Percentiles rank a stretch among this genome's conserved stretches.
Conservation (phyloP, 2,113 vertebrate genomes). For the Desmodus rotundus region DNA sequence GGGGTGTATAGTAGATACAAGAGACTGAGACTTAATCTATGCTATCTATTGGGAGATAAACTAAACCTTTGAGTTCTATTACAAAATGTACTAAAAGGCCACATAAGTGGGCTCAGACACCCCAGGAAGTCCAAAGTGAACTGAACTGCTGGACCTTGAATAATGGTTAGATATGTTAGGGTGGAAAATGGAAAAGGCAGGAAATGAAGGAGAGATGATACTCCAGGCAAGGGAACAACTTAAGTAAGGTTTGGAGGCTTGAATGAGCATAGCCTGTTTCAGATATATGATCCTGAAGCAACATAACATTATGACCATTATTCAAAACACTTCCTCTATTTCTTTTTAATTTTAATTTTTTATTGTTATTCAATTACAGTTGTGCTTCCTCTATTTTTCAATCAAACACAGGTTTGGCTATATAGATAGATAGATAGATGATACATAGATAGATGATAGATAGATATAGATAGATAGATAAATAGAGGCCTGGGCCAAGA, state of each 20-base stretch:
- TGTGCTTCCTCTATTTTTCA: background rate
- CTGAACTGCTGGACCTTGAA: background rate
- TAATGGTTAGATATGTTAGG: background rate
- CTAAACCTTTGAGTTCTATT: background rate
- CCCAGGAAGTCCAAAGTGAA: background rate
- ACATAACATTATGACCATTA: background rate
- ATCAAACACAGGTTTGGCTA: constrained; percentile 9
- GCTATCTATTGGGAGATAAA: constrained; percentile 2
- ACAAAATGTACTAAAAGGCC: background rate
- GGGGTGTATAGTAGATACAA: background rate
- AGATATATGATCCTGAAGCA: background rate
- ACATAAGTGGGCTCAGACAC: background rate
- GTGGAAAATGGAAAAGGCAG: background rate
- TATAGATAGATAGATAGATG: background rate
- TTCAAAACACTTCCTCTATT: background rate
- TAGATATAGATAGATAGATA: background rate
- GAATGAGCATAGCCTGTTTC: background rate
- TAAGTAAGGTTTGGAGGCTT: background rate
- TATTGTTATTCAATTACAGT: no score
- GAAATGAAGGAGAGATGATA: background rate
- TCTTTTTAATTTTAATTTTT: no score
- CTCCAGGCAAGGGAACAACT: background rate
- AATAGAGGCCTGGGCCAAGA: background rate
- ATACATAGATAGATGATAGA: background rate
- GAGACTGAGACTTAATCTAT: background rate